Evolutionary conservation across 2,888 invertebrate species (phyloP), one percentile per base, ranked within the genome.

Genomic region (Homarus gammarus): DNA sequence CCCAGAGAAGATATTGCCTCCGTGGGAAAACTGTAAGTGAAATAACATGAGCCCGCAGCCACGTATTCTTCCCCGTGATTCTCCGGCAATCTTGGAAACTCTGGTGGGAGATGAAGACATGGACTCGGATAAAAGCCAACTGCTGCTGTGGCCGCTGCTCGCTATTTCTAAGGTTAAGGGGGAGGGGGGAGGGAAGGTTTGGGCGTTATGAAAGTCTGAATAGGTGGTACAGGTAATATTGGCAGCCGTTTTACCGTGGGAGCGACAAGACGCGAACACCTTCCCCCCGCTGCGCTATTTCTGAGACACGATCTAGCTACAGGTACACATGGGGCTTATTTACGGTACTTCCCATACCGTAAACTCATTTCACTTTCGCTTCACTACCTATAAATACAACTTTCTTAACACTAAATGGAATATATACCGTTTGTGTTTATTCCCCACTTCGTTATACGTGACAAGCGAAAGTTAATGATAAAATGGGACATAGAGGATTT

Each of bases 191-290:
- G 31, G 64, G 64, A 64, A 31, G n/a, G 44, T 44, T 44, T 44
- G n/a, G 77, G 44, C 40, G 61, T 81, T 81, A 81, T 81, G 81
- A 36, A 64, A 64, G 38, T 38, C 38, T 81, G 81, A 81, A 81
- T 81, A 81, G 81, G 56, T 81, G 38, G 56, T 51, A 81, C 81
- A 81, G 81, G 81, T 81, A 81, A 81, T 81, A 81, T 81, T 81
- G 81, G 81, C 61, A 81, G 38, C 81, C 81, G 81, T 81, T 81
- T 81, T 81, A 81, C 81, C 81, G 81, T 81, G 81, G 64, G 81
- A 75, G n/a, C 75, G 27, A 38, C 72, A 36, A 75, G 75, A 27
- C 64, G n/a, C 27, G 64, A 64, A 64, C 64, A 64, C 27, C 64
- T 64, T 27, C 64, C 64, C 56, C 22, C 18, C 56, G 18, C 3